Percentiles rank a stretch among this genome's conserved stretches.
Evolutionary conservation across 92 coral and sea anemone species (phyloP).

Genomic region (Desmophyllum pertusum): DNA sequence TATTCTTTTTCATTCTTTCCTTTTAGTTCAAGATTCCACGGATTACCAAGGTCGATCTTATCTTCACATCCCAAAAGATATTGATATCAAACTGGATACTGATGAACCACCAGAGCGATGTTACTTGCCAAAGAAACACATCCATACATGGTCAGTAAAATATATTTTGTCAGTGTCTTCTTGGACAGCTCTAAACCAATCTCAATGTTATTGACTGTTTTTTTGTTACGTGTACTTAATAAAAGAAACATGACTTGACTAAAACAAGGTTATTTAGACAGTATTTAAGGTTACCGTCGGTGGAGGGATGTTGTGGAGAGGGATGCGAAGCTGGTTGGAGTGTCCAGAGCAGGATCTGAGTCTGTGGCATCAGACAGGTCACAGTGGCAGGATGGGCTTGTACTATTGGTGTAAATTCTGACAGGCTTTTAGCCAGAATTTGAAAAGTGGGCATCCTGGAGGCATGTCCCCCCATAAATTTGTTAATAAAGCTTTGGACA

Average conservation of each 20-base stretch:
- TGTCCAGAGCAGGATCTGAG: too few relatives aligned
- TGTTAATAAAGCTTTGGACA: too few relatives aligned
- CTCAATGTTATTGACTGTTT: neutral
- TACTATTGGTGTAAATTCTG: too few relatives aligned
- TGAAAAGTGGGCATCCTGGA: too few relatives aligned
- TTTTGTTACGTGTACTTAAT: neutral
- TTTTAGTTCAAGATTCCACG: constrained; percentile 89
- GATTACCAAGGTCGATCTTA: constrained; percentile 98
- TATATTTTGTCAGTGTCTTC: neutral
- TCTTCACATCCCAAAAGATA: constrained; percentile 95
- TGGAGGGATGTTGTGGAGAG: too few relatives aligned
- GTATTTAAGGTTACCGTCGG: too few relatives aligned
- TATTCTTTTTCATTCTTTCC: neutral
- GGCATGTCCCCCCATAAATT: too few relatives aligned
- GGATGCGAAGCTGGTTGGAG: too few relatives aligned
- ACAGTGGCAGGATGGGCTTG: too few relatives aligned
- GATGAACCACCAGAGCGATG: constrained; percentile 96
- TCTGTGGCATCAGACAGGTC: too few relatives aligned
- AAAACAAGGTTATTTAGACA: neutral
- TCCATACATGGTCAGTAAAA: constrained; percentile 87
- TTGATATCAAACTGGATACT: constrained; percentile 90
- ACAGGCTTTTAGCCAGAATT: too few relatives aligned
- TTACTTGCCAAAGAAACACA: constrained; percentile 92
- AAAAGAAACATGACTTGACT: neutral
- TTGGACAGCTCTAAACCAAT: neutral